A percentile compares a stretch with the other conserved stretches of the same genome.
Conservation (phyloP, 2,888 invertebrate genomes). For the Hyles lineata region DNA sequence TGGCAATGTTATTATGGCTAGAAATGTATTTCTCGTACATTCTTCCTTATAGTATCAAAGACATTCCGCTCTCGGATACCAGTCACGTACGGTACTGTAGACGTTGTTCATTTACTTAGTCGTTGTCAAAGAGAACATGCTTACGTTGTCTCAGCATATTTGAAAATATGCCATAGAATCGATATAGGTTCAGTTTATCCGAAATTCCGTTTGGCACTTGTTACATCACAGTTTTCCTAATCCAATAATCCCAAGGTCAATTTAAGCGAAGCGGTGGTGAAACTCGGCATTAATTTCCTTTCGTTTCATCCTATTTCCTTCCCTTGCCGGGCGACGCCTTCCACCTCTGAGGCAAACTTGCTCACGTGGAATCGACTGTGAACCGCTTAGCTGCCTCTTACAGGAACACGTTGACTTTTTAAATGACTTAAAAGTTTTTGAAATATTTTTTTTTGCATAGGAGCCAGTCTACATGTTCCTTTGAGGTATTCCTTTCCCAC, state of each 20-base stretch:
- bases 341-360: conserved; percentile 76
- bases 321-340: conserved; percentile 80
- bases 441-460: conserved; percentile 37
- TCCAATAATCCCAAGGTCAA: conserved; percentile 48
- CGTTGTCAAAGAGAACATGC: conserved; percentile 46
- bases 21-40: conserved; percentile 5
- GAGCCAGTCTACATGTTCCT: conserved; percentile 60
- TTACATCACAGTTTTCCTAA: conserved; percentile 40
- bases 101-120: conserved; percentile 60
- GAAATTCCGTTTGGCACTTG: conserved; percentile 54
- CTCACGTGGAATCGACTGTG: conserved; percentile 78
- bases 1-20: conserved; percentile 14
- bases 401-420: conserved; percentile 61
- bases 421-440: conserved; percentile 34
- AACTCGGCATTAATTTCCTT: conserved; percentile 64
- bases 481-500: conserved; percentile 65
- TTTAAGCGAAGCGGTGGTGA: conserved; percentile 80
- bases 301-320: conserved; percentile 71
- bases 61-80: conserved; percentile 53
- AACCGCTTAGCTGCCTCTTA: conserved; percentile 82
- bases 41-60: conserved; percentile 52
- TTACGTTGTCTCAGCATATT: conserved; percentile 41
- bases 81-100: conserved; percentile 59
- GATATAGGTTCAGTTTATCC: conserved; percentile 40
- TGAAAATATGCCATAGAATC: conserved; percentile 29